Conservation (phyloP, 2,888 invertebrate genomes). For the Branchipolynoe longqiensis region DNA sequence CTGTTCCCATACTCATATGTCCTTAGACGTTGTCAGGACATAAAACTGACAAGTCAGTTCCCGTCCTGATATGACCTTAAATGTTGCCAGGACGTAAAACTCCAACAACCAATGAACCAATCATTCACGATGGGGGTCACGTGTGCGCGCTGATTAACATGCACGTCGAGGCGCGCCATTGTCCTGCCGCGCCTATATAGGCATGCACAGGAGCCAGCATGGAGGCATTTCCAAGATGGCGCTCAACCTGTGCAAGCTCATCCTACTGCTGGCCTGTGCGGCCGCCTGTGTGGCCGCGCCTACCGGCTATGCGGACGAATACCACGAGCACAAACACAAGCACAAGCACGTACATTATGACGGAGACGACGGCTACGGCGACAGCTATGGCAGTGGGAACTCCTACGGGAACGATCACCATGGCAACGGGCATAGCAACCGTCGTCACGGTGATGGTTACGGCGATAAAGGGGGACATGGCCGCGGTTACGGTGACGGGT, state of each 20-base stretch:
- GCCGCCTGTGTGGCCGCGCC: not conserved
- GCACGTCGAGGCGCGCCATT: not conserved
- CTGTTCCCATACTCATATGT: no score
- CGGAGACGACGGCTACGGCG: not conserved
- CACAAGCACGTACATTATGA: not conserved
- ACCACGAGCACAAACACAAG: not conserved
- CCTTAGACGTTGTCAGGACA: no score
- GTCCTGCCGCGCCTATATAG: conserved; percentile 6
- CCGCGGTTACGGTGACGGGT: not conserved
- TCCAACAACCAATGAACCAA: no score
- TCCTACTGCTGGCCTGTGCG: not conserved
- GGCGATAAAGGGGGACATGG: not conserved
- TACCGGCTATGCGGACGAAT: not conserved
- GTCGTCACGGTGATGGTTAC: not conserved
- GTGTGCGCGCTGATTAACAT: not conserved
- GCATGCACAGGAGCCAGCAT: no score
- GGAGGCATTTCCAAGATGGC: no score
- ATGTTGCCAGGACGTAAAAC: no score
- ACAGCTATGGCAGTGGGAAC: not conserved
- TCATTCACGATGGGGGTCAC: not conserved
- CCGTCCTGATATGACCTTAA: no score
- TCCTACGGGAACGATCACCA: not conserved
- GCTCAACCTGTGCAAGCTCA: not conserved
- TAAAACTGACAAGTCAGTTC: no score
- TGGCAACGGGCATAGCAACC: not conserved